A percentile compares a stretch with the other conserved stretches of the same genome.
phyloP scores from a whole-genome alignment of 2,113 vertebrate species.

The Dasyurus viverrinus region DNA sequence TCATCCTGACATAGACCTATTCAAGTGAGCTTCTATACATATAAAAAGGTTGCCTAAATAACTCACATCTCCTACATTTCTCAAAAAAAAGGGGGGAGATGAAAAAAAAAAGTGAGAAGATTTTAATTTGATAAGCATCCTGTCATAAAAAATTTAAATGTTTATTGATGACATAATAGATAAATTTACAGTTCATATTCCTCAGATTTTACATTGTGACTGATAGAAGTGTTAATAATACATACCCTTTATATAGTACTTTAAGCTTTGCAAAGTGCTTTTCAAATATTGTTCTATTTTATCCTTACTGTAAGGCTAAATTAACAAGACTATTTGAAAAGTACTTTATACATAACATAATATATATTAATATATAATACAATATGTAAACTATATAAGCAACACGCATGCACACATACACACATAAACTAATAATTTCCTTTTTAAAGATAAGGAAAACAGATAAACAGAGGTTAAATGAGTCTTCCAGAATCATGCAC shows the following conservation, averaged over 20 bases:
- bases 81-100: neutral
- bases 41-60: neutral
- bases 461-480: neutral
- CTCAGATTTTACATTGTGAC: neutral
- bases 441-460: neutral
- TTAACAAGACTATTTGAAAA: no score
- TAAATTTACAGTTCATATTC: neutral
- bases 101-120: neutral
- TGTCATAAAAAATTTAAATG: neutral
- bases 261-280: neutral
- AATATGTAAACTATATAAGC: no score
- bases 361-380: no score
- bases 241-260: neutral
- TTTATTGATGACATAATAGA: neutral
- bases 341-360: no score
- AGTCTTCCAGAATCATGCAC: neutral
- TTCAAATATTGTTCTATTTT: neutral
- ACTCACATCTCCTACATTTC: no score
- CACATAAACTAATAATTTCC: no score
- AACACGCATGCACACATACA: no score
- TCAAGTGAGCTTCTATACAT: neutral
- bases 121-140: neutral
- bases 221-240: neutral
- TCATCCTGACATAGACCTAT: neutral
- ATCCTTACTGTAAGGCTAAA: neutral